Evolutionary conservation across 2,113 vertebrate genomes (phyloP).

Genomic region (Zosterops hypoxanthus): DNA sequence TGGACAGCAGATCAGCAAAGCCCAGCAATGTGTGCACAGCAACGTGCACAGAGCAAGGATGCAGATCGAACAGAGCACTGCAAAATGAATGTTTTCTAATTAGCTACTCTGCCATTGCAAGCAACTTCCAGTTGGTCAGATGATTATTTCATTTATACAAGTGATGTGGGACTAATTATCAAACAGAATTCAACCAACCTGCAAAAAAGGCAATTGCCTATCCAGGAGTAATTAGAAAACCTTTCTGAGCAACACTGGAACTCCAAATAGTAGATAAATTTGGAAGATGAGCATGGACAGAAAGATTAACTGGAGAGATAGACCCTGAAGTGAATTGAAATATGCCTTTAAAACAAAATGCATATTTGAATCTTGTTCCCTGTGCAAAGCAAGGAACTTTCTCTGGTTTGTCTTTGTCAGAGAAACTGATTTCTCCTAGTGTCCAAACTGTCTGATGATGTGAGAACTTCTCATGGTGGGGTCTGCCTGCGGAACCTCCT

Average conservation of each 20-base stretch:
- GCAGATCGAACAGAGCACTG: background rate
- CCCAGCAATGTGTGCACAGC: background rate
- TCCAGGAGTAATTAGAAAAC: conserved; percentile 69
- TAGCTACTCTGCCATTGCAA: conserved; percentile 12
- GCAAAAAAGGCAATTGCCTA: background rate
- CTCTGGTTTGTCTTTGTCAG: background rate
- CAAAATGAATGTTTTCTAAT: conserved; percentile 27
- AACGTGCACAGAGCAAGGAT: background rate
- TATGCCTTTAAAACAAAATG: background rate
- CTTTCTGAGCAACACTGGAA: conserved; percentile 79
- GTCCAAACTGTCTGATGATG: background rate
- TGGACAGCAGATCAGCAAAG: background rate
- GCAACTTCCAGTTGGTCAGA: conserved; percentile 86
- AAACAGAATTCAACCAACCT: conserved; percentile 64
- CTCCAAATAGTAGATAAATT: conserved; percentile 68
- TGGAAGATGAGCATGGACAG: conserved; percentile 52
- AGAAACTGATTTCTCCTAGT: background rate
- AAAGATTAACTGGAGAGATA: conserved; percentile 34
- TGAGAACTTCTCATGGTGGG: background rate
- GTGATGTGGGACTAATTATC: conserved; percentile 79
- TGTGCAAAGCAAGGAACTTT: background rate
- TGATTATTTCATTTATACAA: conserved; percentile 82
- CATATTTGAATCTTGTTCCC: background rate
- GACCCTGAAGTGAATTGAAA: background rate
- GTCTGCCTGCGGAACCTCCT: background rate